These are phyloP conservation scores for Heloderma charlesbogerti DNA, from an alignment of 2,113 vertebrate species.

Conservation along the genomic window DNA sequence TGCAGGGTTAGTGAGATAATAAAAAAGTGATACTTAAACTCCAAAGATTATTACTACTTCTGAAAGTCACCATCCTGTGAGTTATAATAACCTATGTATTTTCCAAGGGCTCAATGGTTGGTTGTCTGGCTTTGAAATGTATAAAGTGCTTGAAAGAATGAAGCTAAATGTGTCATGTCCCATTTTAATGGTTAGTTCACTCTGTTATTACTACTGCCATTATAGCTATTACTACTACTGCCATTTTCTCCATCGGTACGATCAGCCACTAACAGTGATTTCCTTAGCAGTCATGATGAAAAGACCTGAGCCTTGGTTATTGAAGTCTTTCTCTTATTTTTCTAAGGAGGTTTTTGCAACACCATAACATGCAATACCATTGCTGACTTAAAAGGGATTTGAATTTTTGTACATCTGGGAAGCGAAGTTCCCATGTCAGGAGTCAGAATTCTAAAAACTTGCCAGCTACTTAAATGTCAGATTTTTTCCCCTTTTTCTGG, in stretches of 20 bases:
- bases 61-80: slow-evolving; percentile 5
- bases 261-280: slow-evolving; percentile 1
- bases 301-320: background rate
- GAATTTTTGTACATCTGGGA: slow-evolving; percentile 39
- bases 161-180: background rate
- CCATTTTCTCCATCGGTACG: background rate
- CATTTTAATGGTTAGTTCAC: slow-evolving; percentile 1
- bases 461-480: background rate
- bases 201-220: background rate
- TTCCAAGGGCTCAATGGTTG: background rate
- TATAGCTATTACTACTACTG: background rate
- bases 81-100: slow-evolving; percentile 11
- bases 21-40: background rate
- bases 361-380: background rate
- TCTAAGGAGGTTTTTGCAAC: background rate
- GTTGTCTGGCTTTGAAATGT: slow-evolving; percentile 26
- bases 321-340: slow-evolving; percentile 38
- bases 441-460: background rate
- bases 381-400: slow-evolving; percentile 28
- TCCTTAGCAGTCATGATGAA: background rate
- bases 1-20: slow-evolving; percentile 5
- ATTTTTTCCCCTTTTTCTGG: background rate
- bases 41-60: background rate
- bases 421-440: background rate
- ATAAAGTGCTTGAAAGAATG: background rate